Evolutionary conservation across 2,113 vertebrate genomes (phyloP).

Genomic region (Ceuthmochares aereus): DNA sequence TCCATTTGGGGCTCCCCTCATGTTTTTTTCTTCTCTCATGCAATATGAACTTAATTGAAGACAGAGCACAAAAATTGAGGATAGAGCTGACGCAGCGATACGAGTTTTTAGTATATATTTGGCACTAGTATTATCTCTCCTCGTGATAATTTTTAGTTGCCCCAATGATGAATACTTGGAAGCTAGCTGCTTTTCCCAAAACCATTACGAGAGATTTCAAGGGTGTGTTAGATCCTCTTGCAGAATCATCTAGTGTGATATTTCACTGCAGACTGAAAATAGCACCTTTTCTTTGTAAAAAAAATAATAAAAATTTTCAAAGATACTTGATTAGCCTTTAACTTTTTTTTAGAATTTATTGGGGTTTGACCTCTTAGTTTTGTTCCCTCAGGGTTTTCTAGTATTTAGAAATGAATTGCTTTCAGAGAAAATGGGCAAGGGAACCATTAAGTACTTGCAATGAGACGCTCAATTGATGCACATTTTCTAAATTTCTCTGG

Average conservation of each 20-base stretch:
- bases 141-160: background rate
- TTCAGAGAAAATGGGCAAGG: background rate
- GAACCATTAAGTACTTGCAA: background rate
- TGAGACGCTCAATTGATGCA: background rate
- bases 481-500: background rate
- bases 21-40: background rate
- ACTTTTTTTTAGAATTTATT: background rate
- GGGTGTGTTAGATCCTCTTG: background rate
- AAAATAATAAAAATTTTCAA: background rate
- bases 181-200: background rate
- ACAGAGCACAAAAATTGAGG: background rate
- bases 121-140: background rate
- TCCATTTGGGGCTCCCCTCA: background rate
- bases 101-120: accelerated
- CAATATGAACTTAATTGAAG: background rate
- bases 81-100: background rate
- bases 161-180: background rate
- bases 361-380: background rate
- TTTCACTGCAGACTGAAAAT: background rate
- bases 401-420: background rate
- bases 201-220: accelerated
- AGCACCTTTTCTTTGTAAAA: background rate
- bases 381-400: background rate
- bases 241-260: background rate
- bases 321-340: background rate